These are phyloP conservation scores for Cynodonichthys magdalenae DNA, from an alignment of 2,797 vertebrate species.

Conservation along the genomic window DNA sequence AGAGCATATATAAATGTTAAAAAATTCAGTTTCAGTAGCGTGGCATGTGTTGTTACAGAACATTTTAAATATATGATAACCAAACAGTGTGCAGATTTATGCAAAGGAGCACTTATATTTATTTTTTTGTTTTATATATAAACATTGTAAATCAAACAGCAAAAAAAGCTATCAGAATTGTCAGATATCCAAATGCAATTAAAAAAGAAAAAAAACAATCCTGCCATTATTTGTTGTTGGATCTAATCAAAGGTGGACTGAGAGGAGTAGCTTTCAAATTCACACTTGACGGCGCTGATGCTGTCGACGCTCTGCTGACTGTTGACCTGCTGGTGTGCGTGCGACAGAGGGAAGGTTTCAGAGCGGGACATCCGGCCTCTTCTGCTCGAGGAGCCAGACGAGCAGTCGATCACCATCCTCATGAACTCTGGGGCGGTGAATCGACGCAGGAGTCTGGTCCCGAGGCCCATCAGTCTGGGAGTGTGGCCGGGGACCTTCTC, in stretches of 20 bases:
- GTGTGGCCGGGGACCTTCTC: slow-evolving; percentile 57
- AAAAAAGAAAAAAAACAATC: slow-evolving; percentile 19
- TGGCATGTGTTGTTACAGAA: slow-evolving; percentile 27
- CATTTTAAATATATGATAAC: slow-evolving; percentile 31
- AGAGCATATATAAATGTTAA: slow-evolving; percentile 55
- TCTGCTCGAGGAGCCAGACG: slow-evolving; percentile 48
- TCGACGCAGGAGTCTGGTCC: slow-evolving; percentile 78
- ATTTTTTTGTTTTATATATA: slow-evolving; percentile 1
- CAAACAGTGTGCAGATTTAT: slow-evolving; percentile 29
- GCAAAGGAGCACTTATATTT: slow-evolving; percentile 28
- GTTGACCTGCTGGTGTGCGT: slow-evolving; percentile 79
- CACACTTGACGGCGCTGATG: slow-evolving; percentile 83
- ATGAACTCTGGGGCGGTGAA: slow-evolving; percentile 86
- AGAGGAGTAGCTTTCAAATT: slow-evolving; percentile 79
- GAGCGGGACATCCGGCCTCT: slow-evolving; percentile 81
- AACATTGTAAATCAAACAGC: slow-evolving; percentile 39
- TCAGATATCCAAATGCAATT: slow-evolving; percentile 23
- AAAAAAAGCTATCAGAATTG: slow-evolving; percentile 29
- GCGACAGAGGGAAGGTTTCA: slow-evolving; percentile 81
- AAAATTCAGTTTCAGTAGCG: slow-evolving; percentile 37
- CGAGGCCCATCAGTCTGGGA: slow-evolving; percentile 70
- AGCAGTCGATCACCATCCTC: slow-evolving; percentile 80
- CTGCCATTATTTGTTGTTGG: neutral
- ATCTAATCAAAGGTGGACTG: slow-evolving; percentile 62
- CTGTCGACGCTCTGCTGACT: slow-evolving; percentile 83